Percentiles rank a stretch among this genome's conserved stretches.
These are phyloP conservation scores for Glandiceps talaboti DNA, from an alignment of 53 echinoderm and acorn worm species.

Conservation along the genomic window DNA sequence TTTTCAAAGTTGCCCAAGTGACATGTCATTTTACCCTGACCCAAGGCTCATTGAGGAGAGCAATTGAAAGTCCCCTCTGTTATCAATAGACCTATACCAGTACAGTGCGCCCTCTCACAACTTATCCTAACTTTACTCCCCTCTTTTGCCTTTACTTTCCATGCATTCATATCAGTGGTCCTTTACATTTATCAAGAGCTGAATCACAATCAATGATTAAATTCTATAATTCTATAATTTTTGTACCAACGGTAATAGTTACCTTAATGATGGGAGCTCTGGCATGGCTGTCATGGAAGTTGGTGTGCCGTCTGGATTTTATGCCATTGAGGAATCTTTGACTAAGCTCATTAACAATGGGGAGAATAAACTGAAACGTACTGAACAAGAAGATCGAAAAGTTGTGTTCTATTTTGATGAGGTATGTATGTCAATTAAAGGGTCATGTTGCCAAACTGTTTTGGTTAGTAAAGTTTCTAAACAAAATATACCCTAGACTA, in stretches of 20 bases:
- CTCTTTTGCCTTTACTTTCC: too few relatives aligned
- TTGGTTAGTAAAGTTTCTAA: not conserved
- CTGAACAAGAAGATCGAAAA: slow-evolving; percentile 21
- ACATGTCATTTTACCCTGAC: too few relatives aligned
- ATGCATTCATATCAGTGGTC: too few relatives aligned
- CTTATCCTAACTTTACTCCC: too few relatives aligned
- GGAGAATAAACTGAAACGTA: slow-evolving; percentile 13
- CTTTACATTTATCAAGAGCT: not conserved
- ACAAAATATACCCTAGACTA: too few relatives aligned
- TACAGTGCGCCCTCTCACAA: too few relatives aligned
- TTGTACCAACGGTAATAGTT: too few relatives aligned
- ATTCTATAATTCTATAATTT: not conserved
- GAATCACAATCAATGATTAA: not conserved
- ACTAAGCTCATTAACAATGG: not conserved
- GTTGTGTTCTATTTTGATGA: slow-evolving; percentile 36
- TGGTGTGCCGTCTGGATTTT: slow-evolving; percentile 75
- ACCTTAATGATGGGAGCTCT: slow-evolving; percentile 8
- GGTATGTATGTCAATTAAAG: slow-evolving; percentile 14
- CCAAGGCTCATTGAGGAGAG: too few relatives aligned
- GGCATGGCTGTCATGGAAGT: slow-evolving; percentile 78
- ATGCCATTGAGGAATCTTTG: slow-evolving; percentile 26
- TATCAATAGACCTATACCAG: too few relatives aligned
- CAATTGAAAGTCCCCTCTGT: too few relatives aligned
- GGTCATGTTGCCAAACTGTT: not conserved
- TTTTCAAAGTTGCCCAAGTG: too few relatives aligned